Base-by-base conservation (phyloP, 2,113 vertebrate species). In the Numida meleagris region DNA sequence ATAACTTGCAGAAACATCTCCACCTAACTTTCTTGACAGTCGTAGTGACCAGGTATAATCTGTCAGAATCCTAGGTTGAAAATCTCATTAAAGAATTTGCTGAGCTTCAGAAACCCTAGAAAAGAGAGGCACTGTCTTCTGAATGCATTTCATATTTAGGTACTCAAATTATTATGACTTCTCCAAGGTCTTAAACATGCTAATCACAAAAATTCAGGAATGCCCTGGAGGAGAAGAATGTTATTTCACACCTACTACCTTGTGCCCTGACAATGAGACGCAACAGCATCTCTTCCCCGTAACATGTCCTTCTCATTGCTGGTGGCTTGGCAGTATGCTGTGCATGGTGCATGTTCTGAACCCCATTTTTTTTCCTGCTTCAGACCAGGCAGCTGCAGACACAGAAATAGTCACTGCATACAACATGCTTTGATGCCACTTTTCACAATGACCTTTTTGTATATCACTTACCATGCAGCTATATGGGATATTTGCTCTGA, bases 101-200 rank as follows among this genome's bases (percentile, higher is more conserved):
- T 29, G 23, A 51, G 68, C 68, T 71, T 71, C 25, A 51, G 7
- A 70, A 20, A 38, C 33, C 36, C 34, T 27, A 57, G 45, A 51
- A 87, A 82, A 27, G 34, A 36, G 7, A 50, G 13, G 4, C 50
- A 42, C 15, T 55, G 50, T 3, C 31, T 82, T 86, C 59, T 42
- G 20, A 55, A 9, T 42, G 66, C 8, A 21, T 63, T 67, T 93
- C 18, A 19, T 48, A 68, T 65, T 87, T 66, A 53, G 50, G 87
- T 85, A n/a, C 34, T 50, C n/a, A 55, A 91, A 88, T 80, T 82
- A 67, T 71, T 74, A 20, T 48, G 66, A 76, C 12, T 89, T 82
- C 17, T 51, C 10, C 3, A 2, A 34, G 6, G 14, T 51, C 86
- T 93, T 66, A 40, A 18, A 34, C 33, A 48, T 18, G 38, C 10